Conservation (phyloP, 92 coral and sea anemone genomes). For the Virgularia gustaviana region DNA sequence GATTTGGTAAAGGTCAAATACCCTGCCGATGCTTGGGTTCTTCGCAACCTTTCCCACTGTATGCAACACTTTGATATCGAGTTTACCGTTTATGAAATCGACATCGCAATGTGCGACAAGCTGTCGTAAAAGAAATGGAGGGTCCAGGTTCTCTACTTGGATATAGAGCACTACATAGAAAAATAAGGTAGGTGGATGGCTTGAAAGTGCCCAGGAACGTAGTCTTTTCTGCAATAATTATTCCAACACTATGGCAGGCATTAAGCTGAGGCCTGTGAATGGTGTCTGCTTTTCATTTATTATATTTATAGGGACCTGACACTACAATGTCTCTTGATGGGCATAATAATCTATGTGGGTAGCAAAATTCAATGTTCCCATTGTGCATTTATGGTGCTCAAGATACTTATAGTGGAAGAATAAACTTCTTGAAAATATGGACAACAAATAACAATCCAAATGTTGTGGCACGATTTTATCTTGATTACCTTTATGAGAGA, state of each 20-base stretch:
- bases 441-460: slow-evolving; percentile 59
- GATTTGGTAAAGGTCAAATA: slow-evolving; percentile 53
- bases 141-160: slow-evolving; percentile 58
- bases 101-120: slow-evolving; percentile 43
- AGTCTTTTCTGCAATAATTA: too few relatives aligned
- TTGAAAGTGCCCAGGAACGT: slow-evolving; percentile 57
- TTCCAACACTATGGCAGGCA: too few relatives aligned
- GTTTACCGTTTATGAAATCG: slow-evolving; percentile 44
- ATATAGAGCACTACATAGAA: slow-evolving; percentile 54
- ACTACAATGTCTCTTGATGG: slow-evolving; percentile 62
- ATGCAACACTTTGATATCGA: slow-evolving; percentile 49
- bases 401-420: slow-evolving; percentile 49
- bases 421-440: slow-evolving; percentile 62
- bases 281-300: too few relatives aligned
- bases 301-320: slow-evolving; percentile 39
- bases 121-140: slow-evolving; percentile 59
- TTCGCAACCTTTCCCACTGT: slow-evolving; percentile 53
- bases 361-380: slow-evolving; percentile 68
- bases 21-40: slow-evolving; percentile 58
- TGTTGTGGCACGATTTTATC: slow-evolving; percentile 60
- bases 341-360: slow-evolving; percentile 71
- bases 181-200: slow-evolving; percentile 55
- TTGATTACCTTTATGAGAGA: slow-evolving; percentile 59
- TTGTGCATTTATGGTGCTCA: slow-evolving; percentile 41
- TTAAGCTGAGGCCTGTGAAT: too few relatives aligned